A percentile compares a stretch with the other conserved stretches of the same genome.
Evolutionary conservation across 2,888 invertebrate genomes (phyloP).

Genomic region (Pterostichus niger): DNA sequence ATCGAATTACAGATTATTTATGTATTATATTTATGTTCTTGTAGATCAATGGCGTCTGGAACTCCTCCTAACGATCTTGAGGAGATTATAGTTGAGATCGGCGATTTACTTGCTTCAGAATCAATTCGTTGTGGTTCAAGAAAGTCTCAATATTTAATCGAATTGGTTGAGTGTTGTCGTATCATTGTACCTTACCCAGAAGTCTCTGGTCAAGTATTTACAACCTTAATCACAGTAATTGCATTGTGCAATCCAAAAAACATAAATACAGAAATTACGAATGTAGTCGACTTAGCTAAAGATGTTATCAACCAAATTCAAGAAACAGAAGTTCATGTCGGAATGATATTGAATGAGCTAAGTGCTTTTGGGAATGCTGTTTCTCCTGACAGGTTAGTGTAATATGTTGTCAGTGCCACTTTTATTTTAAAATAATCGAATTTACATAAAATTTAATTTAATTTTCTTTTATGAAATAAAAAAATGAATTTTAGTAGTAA

Average conservation of each 20-base stretch:
- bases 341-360: slow-evolving; percentile 21
- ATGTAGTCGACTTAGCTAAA: slow-evolving; percentile 1
- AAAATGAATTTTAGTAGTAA: slow-evolving; percentile 72
- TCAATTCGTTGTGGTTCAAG: slow-evolving; percentile 24
- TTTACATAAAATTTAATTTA: no score
- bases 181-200: slow-evolving; percentile 56
- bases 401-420: no score
- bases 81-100: slow-evolving; percentile 80
- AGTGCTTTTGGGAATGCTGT: slow-evolving; percentile 4
- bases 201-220: slow-evolving; percentile 72
- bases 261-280: background rate
- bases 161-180: slow-evolving; percentile 64
- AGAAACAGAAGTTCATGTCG: slow-evolving; percentile 30
- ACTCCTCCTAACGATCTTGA: slow-evolving; percentile 78
- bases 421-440: no score
- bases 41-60: slow-evolving; percentile 73
- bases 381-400: slow-evolving; percentile 45
- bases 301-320: slow-evolving; percentile 19
- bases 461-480: slow-evolving; percentile 68
- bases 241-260: slow-evolving; percentile 71
- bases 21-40: background rate
- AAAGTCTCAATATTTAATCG: slow-evolving; percentile 42
- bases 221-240: slow-evolving; percentile 73
- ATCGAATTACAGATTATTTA: background rate
- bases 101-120: slow-evolving; percentile 77